Conservation (phyloP, 2,888 invertebrate genomes). For the Furcula furcula region DNA sequence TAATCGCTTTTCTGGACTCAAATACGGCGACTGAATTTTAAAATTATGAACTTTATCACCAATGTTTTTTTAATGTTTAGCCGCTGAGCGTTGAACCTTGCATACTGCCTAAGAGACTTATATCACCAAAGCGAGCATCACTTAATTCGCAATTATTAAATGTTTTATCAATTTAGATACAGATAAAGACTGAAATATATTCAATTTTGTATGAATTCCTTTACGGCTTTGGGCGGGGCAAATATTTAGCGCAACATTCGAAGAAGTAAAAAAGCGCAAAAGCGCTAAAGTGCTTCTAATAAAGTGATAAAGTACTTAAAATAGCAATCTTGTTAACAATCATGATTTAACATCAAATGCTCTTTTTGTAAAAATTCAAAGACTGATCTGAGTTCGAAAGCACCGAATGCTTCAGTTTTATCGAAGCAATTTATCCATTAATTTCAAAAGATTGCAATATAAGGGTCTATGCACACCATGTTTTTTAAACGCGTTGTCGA, state of each 20-base stretch:
- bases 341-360: slow-evolving; percentile 30
- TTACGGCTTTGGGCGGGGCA: slow-evolving; percentile 1
- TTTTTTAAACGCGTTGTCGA: slow-evolving; percentile 16
- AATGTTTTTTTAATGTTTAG: too few species aligned
- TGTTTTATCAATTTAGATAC: too few species aligned
- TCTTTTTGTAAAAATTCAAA: slow-evolving; percentile 38
- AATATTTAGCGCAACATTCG: slow-evolving; percentile 9
- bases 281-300: too few species aligned
- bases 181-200: not conserved
- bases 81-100: too few species aligned
- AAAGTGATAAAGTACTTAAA: not conserved
- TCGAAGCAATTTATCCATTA: slow-evolving; percentile 21
- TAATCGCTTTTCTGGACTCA: too few species aligned
- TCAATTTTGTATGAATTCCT: not conserved
- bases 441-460: slow-evolving; percentile 20
- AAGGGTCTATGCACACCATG: too few species aligned
- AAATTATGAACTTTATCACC: too few species aligned
- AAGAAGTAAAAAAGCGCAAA: too few species aligned
- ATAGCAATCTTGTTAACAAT: slow-evolving; percentile 5
- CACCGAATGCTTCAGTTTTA: slow-evolving; percentile 29
- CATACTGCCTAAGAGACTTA: too few species aligned
- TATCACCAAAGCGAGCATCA: too few species aligned
- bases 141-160: too few species aligned
- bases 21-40: too few species aligned
- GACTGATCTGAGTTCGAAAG: slow-evolving; percentile 45